Base-by-base conservation (phyloP, 2,888 invertebrate species). In the Synanthedon formicaeformis region DNA sequence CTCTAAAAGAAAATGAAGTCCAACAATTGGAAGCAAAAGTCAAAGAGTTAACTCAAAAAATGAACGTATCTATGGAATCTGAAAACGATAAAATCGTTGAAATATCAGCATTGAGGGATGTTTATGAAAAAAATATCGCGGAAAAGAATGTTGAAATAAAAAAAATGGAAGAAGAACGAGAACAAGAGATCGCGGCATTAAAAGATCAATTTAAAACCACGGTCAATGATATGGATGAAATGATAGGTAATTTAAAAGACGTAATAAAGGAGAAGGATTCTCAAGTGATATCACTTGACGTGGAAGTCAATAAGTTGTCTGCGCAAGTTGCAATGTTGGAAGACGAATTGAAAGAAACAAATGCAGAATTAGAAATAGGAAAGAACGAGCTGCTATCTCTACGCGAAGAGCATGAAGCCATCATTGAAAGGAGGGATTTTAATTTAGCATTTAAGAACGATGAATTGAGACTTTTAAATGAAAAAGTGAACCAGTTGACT, bases 171-270 rank as follows among this genome's bases (percentile, higher is more conserved):
- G 84, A 83, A 59, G 82, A 87, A 56, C 74, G 78, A 51, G 73
- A 75, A 54, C 63, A 70, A 53, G 80, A 89, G 64, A 66, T 79
- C 14, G 62, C 60, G 10, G 68, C 69, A 58, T 66, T 84, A 51
- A 73, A 83, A 58, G 81, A 88, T 56, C 76, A 78, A 53, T 57
- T 90, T 51, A 79, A 86, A 64, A 78, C 79, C 66, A 63, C 78
- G 1, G 66, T 68, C 5, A 70, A 71, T 13, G 67, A 65, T 52
- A 81, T 78, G 60, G 74, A 80, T 55, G 77, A 77, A 63, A 67
- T 76, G 1, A 73, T 80, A n/a, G 60, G 58, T 45, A 72, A 67
- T 60, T 70, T 79, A 23, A 78, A 78, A 62, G 62, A 58, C 55
- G 64, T 74, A 62, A 58, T 78, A 23, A 54, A 65, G n/a, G 78